Base-by-base conservation (phyloP, 1,140 invertebrate species). In the Sminthurides bifidus region DNA sequence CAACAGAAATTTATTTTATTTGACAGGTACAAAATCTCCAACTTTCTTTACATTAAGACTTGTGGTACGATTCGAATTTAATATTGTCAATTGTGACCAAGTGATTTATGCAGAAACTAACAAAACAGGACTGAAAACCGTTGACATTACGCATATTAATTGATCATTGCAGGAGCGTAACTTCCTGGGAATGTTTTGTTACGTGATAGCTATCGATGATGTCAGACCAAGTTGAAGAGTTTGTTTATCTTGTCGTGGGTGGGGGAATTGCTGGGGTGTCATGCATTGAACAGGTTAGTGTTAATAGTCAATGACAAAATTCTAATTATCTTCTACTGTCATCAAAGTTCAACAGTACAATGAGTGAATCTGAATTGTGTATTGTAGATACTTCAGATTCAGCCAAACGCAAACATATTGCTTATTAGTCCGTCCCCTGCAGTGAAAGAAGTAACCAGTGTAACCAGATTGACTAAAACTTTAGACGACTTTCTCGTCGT, bases 241-340 rank as follows among this genome's bases (percentile, higher is more conserved):
- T 51, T 40, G 43, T 43, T 0, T 60, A 56, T 23, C 38, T 40
- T 44, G 76, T 96, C 26, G 74, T 96, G 30, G 93, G 93, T 37
- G 92, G 92, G 30, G 92, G 93, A 21, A 96, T 97, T 63, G 85
- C 91, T 30, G 93, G 92, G 31, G 86, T 96, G 3, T 89, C 86
- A 17, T 95, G 92, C 74, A 82, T 82, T 23, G 88, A 95, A 77
- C 80, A 82, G 54, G 74, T 76, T 63, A 66, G 10, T 3, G 17
- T 50, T 12, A 50, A 15, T 40, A 4, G 19, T 4, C 24, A 35
- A 10, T 56, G 12, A n/a, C 15, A 27, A 30, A 15, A n/a, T n/a
- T 54, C 6, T 27, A 30, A 31, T 6, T 40, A 30, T 38, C 19
- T 5, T 8, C n/a, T n/a, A 17, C 10, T 53, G 19, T 24, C 12